Conservation (phyloP, 2,797 vertebrate species). For the Lepidocolaptes lacrymiger region DNA sequence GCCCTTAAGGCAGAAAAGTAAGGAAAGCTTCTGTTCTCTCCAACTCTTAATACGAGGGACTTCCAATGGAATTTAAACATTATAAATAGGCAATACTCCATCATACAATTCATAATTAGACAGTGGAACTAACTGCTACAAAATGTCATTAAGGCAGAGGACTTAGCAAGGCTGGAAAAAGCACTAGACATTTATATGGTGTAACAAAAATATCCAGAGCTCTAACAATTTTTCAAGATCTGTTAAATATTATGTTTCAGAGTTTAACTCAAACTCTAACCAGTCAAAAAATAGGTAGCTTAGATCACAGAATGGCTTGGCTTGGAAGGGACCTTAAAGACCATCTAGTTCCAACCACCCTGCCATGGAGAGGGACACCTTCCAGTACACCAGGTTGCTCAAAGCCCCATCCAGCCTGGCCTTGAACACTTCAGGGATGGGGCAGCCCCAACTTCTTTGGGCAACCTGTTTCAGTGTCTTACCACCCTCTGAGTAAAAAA, state of each 20-base stretch:
- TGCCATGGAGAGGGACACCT: background rate
- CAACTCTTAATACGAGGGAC: constrained; percentile 7
- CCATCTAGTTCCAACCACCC: background rate
- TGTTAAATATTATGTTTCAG: background rate
- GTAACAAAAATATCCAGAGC: constrained; percentile 47
- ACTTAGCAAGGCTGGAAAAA: constrained; percentile 16
- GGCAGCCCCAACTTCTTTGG: background rate
- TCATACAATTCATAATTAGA: constrained; percentile 63
- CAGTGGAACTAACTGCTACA: constrained; percentile 61
- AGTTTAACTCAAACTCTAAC: background rate
- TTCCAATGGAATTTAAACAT: constrained; percentile 55
- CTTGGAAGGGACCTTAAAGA: background rate
- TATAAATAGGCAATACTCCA: constrained; percentile 65
- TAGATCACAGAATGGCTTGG: background rate
- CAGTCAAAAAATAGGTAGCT: background rate
- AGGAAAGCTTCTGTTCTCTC: constrained; percentile 51
- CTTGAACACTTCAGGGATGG: background rate
- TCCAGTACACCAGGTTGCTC: background rate
- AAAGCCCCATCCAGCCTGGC: background rate
- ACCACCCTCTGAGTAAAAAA: background rate
- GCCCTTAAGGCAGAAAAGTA: constrained; percentile 54
- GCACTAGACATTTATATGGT: constrained; percentile 38
- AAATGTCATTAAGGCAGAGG: constrained; percentile 49
- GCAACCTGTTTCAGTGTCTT: background rate
- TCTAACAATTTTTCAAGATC: constrained; percentile 34